Percentiles rank a stretch among this genome's conserved stretches.
Conservation (phyloP, 2,888 invertebrate species). For the Cataglyphis livida region DNA sequence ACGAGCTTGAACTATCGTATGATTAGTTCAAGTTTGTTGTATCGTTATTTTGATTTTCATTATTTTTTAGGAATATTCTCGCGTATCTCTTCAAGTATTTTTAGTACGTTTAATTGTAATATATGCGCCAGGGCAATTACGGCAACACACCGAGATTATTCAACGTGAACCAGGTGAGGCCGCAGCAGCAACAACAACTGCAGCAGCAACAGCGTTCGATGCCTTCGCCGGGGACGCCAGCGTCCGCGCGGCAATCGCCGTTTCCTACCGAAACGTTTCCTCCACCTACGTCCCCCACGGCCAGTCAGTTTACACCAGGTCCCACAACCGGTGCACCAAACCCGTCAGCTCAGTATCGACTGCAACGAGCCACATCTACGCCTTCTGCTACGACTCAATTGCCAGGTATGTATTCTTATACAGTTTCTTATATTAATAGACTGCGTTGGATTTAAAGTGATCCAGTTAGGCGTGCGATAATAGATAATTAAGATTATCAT, state of each 20-base stretch:
- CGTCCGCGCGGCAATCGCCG: slow-evolving; percentile 87
- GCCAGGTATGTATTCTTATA: slow-evolving; percentile 86
- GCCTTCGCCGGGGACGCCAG: slow-evolving; percentile 88
- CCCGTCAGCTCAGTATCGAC: slow-evolving; percentile 86
- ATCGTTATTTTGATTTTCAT: slow-evolving; percentile 8
- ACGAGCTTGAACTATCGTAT: not conserved
- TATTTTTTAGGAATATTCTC: not conserved
- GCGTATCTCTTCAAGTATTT: slow-evolving; percentile 37
- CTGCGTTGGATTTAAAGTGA: not conserved
- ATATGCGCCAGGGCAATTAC: slow-evolving; percentile 80
- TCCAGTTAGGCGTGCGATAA: not conserved
- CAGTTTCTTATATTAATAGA: not conserved
- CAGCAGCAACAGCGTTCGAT: slow-evolving; percentile 91
- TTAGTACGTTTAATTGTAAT: slow-evolving; percentile 38
- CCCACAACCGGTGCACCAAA: slow-evolving; percentile 83
- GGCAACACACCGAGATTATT: slow-evolving; percentile 84
- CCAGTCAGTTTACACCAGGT: slow-evolving; percentile 84
- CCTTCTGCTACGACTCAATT: slow-evolving; percentile 87
- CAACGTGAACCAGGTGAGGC: slow-evolving; percentile 85
- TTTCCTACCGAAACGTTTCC: slow-evolving; percentile 87
- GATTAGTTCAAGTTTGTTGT: not conserved
- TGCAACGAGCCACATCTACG: slow-evolving; percentile 88
- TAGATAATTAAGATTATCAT: not conserved
- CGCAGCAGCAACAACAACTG: slow-evolving; percentile 84
- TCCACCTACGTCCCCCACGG: slow-evolving; percentile 87